These are phyloP conservation scores for Hyalella azteca DNA, from an alignment of 2,888 invertebrate species.

Conservation along the genomic window DNA sequence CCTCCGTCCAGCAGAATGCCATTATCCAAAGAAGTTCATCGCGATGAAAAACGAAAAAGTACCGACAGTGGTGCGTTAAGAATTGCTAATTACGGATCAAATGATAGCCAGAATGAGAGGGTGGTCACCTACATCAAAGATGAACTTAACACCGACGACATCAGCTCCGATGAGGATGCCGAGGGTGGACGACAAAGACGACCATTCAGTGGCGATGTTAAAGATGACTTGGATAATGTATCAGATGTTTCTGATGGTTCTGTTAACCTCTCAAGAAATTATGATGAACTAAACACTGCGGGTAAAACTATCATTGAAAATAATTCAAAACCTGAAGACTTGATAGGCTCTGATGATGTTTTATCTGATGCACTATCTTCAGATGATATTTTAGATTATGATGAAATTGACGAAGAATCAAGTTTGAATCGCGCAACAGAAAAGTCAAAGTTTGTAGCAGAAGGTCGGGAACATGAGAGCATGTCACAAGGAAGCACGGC, in stretches of 20 bases:
- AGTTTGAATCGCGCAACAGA: not conserved
- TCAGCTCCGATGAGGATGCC: not conserved
- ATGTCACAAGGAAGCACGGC: too few species aligned
- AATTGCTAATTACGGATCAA: conserved; percentile 17
- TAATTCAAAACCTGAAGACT: not conserved
- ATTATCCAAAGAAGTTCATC: not conserved
- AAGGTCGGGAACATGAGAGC: not conserved
- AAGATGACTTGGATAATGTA: conserved; percentile 10
- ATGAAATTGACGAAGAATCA: not conserved
- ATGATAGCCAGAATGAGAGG: not conserved
- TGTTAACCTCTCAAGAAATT: not conserved
- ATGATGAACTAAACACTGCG: not conserved
- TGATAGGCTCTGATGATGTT: not conserved
- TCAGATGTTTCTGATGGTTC: conserved; percentile 6
- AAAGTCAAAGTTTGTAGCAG: not conserved
- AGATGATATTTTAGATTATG: conserved; percentile 19
- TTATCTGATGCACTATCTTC: conserved; percentile 6
- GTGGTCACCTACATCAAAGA: not conserved
- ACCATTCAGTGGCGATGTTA: not conserved
- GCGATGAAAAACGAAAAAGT: not conserved
- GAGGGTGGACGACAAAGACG: not conserved
- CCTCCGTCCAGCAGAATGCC: not conserved
- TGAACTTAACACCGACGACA: conserved; percentile 11
- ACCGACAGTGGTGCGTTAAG: not conserved
- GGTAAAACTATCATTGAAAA: not conserved